phyloP scores from a whole-genome alignment of 1,140 invertebrate genomes.

The Steinernema khuongi region DNA sequence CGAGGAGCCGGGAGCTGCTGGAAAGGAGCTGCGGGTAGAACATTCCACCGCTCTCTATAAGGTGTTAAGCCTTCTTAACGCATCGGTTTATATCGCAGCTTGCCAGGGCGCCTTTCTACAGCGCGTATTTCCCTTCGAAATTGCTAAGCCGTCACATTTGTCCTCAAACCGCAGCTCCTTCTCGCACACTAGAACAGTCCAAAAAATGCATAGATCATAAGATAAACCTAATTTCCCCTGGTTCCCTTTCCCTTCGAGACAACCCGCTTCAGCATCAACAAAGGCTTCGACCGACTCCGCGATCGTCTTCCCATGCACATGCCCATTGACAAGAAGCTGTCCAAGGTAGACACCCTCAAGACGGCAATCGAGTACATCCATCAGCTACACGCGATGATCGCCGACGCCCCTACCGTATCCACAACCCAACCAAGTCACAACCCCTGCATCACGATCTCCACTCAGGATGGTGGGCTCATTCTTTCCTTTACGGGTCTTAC shows the following conservation, averaged over 20 bases:
- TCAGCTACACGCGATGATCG: background rate
- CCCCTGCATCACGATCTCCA: background rate
- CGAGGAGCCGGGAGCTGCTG: too few species aligned
- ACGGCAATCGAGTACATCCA: constrained; percentile 7
- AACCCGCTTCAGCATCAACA: background rate
- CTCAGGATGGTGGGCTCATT: background rate
- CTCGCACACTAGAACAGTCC: too few species aligned
- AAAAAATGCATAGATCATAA: too few species aligned
- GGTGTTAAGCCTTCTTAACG: too few species aligned
- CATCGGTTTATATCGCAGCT: too few species aligned
- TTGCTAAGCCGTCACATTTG: too few species aligned
- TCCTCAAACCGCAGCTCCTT: too few species aligned
- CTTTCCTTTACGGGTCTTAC: background rate
- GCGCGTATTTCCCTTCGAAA: too few species aligned
- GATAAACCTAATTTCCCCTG: too few species aligned
- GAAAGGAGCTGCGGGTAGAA: too few species aligned
- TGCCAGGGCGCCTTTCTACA: too few species aligned
- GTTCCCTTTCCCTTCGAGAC: background rate
- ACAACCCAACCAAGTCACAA: background rate
- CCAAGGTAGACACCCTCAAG: background rate
- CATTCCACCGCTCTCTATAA: too few species aligned
- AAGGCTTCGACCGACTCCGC: background rate
- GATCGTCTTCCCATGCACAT: background rate
- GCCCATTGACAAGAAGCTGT: constrained; percentile 1
- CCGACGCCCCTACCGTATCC: background rate